Conservation (phyloP, 2,888 invertebrate species). For the Tethea ocularis region DNA sequence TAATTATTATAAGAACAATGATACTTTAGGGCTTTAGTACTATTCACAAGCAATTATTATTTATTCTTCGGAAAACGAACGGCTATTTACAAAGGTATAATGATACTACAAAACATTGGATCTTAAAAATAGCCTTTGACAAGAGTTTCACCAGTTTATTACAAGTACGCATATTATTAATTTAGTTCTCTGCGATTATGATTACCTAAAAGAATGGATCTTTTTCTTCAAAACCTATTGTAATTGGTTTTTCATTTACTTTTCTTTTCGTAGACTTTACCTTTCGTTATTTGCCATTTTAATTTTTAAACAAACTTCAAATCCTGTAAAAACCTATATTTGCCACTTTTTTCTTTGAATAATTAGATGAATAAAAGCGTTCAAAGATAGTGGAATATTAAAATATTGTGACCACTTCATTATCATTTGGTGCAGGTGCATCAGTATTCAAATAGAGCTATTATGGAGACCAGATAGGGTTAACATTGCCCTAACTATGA, state of each 20-base stretch:
- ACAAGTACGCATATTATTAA: too few species aligned
- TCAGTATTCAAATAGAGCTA: slow-evolving; percentile 40
- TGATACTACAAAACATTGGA: too few species aligned
- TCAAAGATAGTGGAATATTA: slow-evolving; percentile 24
- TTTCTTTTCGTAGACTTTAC: background rate
- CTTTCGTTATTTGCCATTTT: background rate
- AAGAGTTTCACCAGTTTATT: too few species aligned
- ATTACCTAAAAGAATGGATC: too few species aligned
- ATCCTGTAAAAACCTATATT: background rate
- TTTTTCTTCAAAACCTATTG: background rate
- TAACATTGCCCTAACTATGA: slow-evolving; percentile 26
- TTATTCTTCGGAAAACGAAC: too few species aligned
- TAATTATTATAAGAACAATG: too few species aligned
- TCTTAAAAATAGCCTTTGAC: too few species aligned
- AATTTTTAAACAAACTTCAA: background rate
- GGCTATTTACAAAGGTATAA: too few species aligned
- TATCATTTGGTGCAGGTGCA: slow-evolving; percentile 42
- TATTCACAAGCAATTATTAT: too few species aligned
- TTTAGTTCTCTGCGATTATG: too few species aligned
- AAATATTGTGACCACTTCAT: slow-evolving; percentile 39
- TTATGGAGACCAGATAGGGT: slow-evolving; percentile 30
- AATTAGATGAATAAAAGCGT: background rate
- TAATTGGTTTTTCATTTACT: background rate
- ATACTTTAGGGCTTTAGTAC: too few species aligned
- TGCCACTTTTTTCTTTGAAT: background rate